phyloP scores from a whole-genome alignment of 2,888 invertebrate genomes.

The Perithous albicinctus region DNA sequence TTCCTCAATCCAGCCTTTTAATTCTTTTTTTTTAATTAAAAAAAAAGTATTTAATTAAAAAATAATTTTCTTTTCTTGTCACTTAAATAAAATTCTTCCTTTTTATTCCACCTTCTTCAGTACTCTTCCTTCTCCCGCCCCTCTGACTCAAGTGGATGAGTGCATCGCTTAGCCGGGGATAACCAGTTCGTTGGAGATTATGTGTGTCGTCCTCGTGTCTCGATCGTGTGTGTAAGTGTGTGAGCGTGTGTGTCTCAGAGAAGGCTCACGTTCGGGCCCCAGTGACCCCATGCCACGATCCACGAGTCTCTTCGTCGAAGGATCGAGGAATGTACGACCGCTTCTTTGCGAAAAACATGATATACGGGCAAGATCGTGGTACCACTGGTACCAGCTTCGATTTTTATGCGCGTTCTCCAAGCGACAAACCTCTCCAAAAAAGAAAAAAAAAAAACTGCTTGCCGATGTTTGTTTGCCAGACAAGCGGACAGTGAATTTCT shows the following conservation, averaged over 20 bases:
- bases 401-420: conserved; percentile 15
- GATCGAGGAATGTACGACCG: conserved; percentile 63
- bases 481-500: not conserved
- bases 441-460: not conserved
- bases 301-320: conserved; percentile 59
- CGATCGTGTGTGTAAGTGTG: conserved; percentile 9
- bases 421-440: not conserved
- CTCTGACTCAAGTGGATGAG: conserved; percentile 1
- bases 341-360: conserved; percentile 30
- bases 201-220: conserved; percentile 59
- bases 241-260: conserved; percentile 34
- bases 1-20: too few species aligned
- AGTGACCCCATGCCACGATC: conserved; percentile 67
- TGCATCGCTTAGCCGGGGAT: conserved; percentile 31
- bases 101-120: not conserved
- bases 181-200: conserved; percentile 53
- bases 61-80: not conserved
- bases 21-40: too few species aligned
- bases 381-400: conserved; percentile 4
- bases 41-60: too few species aligned
- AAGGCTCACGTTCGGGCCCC: conserved; percentile 65
- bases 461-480: not conserved
- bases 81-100: conserved; percentile 2
- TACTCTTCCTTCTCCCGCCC: not conserved
- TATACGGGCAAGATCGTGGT: not conserved